phyloP scores from a whole-genome alignment of 2,888 invertebrate species.

The Sylvicola cinctus region DNA sequence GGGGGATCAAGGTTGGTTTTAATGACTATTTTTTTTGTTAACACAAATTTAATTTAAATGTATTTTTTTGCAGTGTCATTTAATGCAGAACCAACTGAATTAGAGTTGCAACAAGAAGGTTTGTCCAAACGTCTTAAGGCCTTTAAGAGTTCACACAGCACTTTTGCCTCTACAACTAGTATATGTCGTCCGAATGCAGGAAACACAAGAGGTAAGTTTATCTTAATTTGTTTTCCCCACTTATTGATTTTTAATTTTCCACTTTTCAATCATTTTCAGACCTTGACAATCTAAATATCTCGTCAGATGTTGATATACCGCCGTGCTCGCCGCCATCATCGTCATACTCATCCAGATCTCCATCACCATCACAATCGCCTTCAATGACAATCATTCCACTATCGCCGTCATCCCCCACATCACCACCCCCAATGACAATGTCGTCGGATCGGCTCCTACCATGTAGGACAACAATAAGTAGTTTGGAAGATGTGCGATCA shows the following conservation, averaged over 20 bases:
- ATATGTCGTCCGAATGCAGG: neutral
- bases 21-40: too few species aligned
- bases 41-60: too few species aligned
- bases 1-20: too few species aligned
- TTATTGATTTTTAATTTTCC: too few species aligned
- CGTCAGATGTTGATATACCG: neutral
- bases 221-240: too few species aligned
- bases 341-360: neutral
- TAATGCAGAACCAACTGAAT: conserved; percentile 64
- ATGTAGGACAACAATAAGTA: neutral
- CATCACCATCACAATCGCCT: neutral
- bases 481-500: too few species aligned
- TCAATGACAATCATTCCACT: too few species aligned
- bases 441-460: neutral
- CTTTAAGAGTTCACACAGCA: conserved; percentile 10
- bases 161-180: neutral
- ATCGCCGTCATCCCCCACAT: conserved; percentile 3
- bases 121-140: conserved; percentile 52
- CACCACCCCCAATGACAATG: neutral
- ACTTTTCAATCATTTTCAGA: neutral
- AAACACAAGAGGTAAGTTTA: neutral
- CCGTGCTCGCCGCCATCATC: neutral
- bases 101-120: conserved; percentile 73
- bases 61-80: conserved; percentile 36
- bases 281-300: neutral